Evolutionary conservation across 2,113 vertebrate species (phyloP).

Genomic region (Pelecanus crispus): DNA sequence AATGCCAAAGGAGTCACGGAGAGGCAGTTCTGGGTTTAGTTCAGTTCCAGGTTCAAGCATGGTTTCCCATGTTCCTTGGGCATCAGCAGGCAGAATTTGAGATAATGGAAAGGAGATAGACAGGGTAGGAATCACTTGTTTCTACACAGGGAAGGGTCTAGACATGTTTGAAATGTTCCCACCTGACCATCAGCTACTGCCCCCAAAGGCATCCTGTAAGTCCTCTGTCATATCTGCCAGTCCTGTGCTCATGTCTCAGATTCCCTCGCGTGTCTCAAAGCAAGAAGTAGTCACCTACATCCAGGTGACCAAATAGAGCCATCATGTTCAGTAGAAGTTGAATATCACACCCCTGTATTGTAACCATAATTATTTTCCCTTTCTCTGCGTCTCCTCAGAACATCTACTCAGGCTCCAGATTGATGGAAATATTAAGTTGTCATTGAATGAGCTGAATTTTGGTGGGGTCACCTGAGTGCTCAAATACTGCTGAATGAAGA

Average conservation of each 20-base stretch:
- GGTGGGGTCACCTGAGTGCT: background rate
- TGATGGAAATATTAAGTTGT: background rate
- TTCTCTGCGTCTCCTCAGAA: background rate
- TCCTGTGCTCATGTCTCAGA: background rate
- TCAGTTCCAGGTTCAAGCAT: background rate
- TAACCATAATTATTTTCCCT: background rate
- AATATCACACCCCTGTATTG: background rate
- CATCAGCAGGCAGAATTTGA: background rate
- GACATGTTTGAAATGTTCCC: background rate
- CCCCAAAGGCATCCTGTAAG: background rate
- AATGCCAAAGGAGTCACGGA: background rate
- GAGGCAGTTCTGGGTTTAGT: background rate
- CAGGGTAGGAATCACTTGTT: background rate
- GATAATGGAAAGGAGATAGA: background rate
- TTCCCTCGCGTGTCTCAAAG: background rate
- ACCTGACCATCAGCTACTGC: background rate
- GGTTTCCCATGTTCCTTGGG: background rate
- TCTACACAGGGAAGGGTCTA: background rate
- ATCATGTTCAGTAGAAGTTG: background rate
- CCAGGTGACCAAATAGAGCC: background rate
- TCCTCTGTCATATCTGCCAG: background rate
- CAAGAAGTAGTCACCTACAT: background rate
- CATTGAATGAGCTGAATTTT: background rate
- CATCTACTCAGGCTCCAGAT: background rate
- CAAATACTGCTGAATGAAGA: background rate